phyloP scores from a whole-genome alignment of 2,888 invertebrate species.

The Sphinx pinastri region DNA sequence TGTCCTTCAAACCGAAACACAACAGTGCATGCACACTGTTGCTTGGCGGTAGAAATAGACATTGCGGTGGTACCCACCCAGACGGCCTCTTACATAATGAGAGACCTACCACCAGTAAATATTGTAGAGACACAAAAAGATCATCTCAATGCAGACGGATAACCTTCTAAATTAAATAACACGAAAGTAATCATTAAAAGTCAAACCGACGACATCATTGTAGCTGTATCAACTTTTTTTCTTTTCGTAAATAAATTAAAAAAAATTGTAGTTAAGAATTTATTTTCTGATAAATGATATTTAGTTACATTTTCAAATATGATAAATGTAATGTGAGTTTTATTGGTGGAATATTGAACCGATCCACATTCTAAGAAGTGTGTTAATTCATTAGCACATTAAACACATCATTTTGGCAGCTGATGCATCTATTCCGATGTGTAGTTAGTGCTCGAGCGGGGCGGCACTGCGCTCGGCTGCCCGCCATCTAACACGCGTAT shows the following conservation, averaged over 20 bases:
- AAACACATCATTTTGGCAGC: constrained; percentile 30
- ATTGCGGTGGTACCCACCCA: too few relatives aligned
- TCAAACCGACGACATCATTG: not conserved
- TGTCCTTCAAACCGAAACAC: too few relatives aligned
- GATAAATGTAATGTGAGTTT: not conserved
- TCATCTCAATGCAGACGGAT: too few relatives aligned
- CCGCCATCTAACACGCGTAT: constrained; percentile 65
- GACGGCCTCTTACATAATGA: too few relatives aligned
- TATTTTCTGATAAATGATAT: too few relatives aligned
- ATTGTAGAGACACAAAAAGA: too few relatives aligned
- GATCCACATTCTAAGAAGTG: constrained; percentile 8
- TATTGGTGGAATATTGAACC: not conserved
- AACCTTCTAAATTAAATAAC: not conserved
- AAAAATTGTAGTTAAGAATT: not conserved
- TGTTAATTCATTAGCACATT: constrained; percentile 15
- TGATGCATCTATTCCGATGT: constrained; percentile 24
- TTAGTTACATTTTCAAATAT: too few relatives aligned
- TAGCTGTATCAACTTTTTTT: not conserved
- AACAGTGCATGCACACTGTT: too few relatives aligned
- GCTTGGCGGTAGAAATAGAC: too few relatives aligned
- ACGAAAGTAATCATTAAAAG: not conserved
- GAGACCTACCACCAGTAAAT: too few relatives aligned
- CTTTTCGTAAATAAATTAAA: not conserved
- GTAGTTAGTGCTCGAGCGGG: constrained; percentile 24
- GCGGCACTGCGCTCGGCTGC: constrained; percentile 67